Conservation (phyloP, 2,113 vertebrate genomes). For the Ornithorhynchus anatinus region DNA sequence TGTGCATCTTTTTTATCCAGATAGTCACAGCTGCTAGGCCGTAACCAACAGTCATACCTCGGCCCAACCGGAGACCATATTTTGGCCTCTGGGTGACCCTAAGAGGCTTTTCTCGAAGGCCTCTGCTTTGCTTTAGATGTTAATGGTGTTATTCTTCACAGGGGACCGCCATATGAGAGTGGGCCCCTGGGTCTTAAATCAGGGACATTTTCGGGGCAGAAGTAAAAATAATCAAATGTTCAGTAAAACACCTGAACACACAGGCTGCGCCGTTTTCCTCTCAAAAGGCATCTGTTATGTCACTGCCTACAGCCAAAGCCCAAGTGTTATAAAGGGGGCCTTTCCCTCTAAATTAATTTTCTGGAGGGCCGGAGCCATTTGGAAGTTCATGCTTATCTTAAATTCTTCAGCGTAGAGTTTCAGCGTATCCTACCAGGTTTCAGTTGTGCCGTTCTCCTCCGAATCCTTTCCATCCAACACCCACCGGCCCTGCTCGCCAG, state of each 20-base stretch:
- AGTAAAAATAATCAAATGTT: slow-evolving; percentile 8
- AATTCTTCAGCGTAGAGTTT: not conserved
- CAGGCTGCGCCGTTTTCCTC: not conserved
- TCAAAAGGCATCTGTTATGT: slow-evolving; percentile 6
- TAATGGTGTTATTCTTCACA: not conserved
- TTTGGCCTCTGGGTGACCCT: not conserved
- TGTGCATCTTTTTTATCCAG: not conserved
- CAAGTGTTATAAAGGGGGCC: not conserved
- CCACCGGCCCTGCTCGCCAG: not conserved
- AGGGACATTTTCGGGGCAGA: not conserved
- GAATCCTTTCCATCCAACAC: not conserved
- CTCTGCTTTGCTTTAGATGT: not conserved
- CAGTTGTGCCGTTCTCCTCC: not conserved
- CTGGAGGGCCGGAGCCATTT: not conserved
- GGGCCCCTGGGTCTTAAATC: not conserved
- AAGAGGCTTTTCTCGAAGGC: fast-evolving
- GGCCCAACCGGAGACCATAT: not conserved
- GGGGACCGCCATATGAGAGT: not conserved
- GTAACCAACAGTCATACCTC: not conserved
- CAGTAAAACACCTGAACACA: slow-evolving; percentile 15
- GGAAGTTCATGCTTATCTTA: not conserved
- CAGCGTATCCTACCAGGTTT: not conserved
- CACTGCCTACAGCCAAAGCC: not conserved
- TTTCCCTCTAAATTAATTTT: not conserved
- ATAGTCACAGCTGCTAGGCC: not conserved